Conservation (phyloP, 2,113 vertebrate genomes). For the Probosciger aterrimus region DNA sequence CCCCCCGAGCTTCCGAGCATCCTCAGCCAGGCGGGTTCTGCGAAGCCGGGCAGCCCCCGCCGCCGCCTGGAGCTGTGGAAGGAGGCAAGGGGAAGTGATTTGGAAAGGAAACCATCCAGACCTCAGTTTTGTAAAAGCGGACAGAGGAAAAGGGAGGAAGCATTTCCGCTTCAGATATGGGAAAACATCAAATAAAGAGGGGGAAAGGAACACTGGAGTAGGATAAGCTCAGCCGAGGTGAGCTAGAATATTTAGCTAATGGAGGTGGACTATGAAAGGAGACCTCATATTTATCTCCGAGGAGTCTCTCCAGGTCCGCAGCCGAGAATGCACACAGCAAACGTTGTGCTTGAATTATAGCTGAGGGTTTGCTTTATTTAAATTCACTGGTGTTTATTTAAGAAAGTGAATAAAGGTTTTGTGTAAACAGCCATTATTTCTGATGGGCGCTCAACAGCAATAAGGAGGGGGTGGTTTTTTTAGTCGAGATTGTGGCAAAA, state of each 20-base stretch:
- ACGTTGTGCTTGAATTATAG: slow-evolving; percentile 27
- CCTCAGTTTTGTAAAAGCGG: background rate
- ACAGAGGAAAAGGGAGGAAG: background rate
- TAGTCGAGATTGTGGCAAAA: slow-evolving; percentile 6
- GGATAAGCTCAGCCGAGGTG: background rate
- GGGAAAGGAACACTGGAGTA: background rate
- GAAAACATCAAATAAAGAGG: background rate
- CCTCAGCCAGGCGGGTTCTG: background rate
- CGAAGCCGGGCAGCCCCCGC: background rate
- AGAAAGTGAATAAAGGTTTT: slow-evolving; percentile 60
- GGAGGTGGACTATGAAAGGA: slow-evolving; percentile 42
- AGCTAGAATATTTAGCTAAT: slow-evolving; percentile 3
- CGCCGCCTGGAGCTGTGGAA: background rate
- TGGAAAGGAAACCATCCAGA: background rate
- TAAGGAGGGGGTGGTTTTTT: slow-evolving; percentile 22
- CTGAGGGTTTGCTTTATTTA: slow-evolving; percentile 18
- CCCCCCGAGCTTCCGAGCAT: background rate
- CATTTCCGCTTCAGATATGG: background rate
- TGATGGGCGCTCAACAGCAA: slow-evolving; percentile 22
- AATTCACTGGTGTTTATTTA: slow-evolving; percentile 32
- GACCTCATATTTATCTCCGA: slow-evolving; percentile 57
- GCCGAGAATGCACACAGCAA: slow-evolving; percentile 15
- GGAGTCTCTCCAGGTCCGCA: slow-evolving; percentile 49
- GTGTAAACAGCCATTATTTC: slow-evolving; percentile 51
- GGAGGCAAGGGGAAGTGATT: background rate